These are phyloP conservation scores for Malurus elegans DNA, from an alignment of 2,113 vertebrate species.

Conservation along the genomic window DNA sequence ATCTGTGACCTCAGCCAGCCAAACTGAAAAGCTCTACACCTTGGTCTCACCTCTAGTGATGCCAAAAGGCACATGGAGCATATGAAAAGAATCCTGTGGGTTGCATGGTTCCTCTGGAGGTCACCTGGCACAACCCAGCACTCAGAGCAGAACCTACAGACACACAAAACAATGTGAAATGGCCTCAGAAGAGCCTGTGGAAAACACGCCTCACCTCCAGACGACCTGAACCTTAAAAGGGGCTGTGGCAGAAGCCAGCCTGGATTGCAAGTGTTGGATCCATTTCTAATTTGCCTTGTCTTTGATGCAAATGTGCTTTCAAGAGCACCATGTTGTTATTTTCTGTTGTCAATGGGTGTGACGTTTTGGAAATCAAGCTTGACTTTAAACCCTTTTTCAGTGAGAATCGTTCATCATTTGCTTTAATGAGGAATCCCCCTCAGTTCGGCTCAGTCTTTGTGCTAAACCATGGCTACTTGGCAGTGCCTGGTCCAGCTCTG, in stretches of 20 bases:
- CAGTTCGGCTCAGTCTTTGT: background rate
- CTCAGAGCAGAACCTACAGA: background rate
- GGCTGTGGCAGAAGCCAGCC: background rate
- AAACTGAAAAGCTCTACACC: background rate
- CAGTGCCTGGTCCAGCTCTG: fast-evolving
- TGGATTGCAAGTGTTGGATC: background rate
- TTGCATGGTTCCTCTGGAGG: background rate
- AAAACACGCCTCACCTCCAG: slow-evolving; percentile 4
- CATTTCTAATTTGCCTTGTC: background rate
- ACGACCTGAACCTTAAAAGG: background rate
- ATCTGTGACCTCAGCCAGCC: background rate
- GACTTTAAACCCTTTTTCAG: background rate
- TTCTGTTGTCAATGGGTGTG: background rate
- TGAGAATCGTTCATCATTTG: background rate
- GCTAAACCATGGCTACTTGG: background rate
- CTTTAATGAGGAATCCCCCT: background rate
- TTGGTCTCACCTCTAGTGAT: background rate
- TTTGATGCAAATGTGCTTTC: background rate
- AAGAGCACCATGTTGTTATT: background rate
- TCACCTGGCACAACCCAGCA: background rate
- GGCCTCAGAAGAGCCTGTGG: background rate
- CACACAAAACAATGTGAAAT: background rate
- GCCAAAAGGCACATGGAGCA: background rate
- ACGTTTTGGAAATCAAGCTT: background rate
- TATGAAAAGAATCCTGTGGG: background rate